Evolutionary conservation across 1,140 invertebrate species (phyloP), one percentile per base, ranked within the genome.

Genomic region (Rhagoletis pomonella): DNA sequence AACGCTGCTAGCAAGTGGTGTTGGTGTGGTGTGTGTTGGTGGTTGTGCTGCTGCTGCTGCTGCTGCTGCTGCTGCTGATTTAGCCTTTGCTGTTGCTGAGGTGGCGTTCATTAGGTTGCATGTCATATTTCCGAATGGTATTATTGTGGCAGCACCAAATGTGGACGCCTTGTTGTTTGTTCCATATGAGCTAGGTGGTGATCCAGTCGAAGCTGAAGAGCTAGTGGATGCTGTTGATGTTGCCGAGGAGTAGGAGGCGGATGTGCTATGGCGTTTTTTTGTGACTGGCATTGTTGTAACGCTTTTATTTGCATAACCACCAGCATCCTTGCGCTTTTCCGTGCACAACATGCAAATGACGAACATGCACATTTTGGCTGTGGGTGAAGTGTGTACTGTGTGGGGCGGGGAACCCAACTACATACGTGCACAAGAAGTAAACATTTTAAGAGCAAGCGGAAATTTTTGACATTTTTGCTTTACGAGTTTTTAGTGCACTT

Each of bases 331-430:
- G 29, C 88, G 84, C 85, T 88, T 88, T 86, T 87, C 88, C 62
- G 77, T 88, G 86, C 88, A 88, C 3, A 88, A 47, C 87, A 88
- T 67, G 85, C 88, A 88, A 60, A 88, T 87, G 47, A 88, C 88
- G 44, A 88, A 88, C 88, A 88, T 88, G 39, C 88, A 88, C 88
- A 88, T 88, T 85, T 87, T 88, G 10, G 29, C 17, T 29, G 29
- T 29, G 29, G 29, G 29, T 29, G 17, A 65, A 65, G 19, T 73
- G 67, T 73, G 67, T 73, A 12, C 5, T 5, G 19, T 10, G 6
- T 85, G 62, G 17, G 73, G 73, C 19, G 47, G n/a, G n/a, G 6
- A 19, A 14, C 73, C n/a, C n/a, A 19, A 55, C n/a, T 81, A 12
- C 1, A n/a, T 6, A 19, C 6, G 19, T 47, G 73, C 7, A 14